Percentiles rank a stretch among this genome's conserved stretches.
phyloP scores from a whole-genome alignment of 2,797 vertebrate species.

The Helarctos malayanus region DNA sequence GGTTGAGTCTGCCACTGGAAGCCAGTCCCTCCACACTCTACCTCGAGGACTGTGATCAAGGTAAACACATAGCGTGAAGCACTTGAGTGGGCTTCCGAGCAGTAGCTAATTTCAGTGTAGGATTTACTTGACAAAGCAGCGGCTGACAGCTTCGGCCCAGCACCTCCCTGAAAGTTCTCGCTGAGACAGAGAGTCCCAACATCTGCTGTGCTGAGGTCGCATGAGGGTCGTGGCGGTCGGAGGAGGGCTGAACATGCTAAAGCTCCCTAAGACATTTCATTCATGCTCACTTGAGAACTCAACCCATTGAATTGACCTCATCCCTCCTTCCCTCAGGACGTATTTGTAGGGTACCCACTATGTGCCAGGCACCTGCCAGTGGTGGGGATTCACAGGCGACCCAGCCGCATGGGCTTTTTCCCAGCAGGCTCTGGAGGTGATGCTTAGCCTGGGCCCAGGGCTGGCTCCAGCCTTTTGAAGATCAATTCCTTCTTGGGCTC shows the following conservation, averaged over 20 bases:
- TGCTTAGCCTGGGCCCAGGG: neutral
- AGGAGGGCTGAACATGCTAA: neutral
- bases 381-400: neutral
- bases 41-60: neutral
- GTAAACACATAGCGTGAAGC: neutral
- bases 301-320: neutral
- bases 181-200: neutral
- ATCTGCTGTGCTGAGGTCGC: neutral
- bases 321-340: neutral
- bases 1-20: neutral
- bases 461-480: neutral
- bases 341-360: neutral
- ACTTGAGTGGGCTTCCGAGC: neutral
- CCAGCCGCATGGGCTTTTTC: neutral
- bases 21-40: rapidly evolving
- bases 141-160: neutral
- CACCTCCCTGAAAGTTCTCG: neutral
- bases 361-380: neutral
- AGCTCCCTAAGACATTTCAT: neutral
- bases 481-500: neutral
- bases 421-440: neutral
- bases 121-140: neutral
- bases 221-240: neutral
- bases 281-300: neutral
- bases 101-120: neutral